Evolutionary conservation across 2,113 vertebrate species (phyloP), one percentile per base, ranked within the genome.

Genomic region (Xiphophorus couchianus): DNA sequence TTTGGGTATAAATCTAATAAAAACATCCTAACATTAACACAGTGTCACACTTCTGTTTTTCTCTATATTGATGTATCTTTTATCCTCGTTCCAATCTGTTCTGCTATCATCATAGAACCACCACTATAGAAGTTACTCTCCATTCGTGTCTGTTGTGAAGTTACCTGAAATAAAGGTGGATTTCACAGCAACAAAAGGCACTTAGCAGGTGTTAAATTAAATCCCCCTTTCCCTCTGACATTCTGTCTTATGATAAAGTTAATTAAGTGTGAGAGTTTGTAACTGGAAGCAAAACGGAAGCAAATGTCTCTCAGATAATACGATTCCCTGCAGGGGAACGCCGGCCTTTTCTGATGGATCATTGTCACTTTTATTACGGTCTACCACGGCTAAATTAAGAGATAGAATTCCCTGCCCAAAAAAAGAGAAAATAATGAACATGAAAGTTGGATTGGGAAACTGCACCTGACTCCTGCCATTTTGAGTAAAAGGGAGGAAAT

Each of bases 401-500:
- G 25, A 54, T 75, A 27, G 12, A 60, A 15, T 33, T 70, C 27
- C 28, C 70, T 64, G 8, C 62, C 2, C 14, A 31, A 30, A 27
- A 17, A 15, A 14, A 13, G 80, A 74, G 35, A 12, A 37, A 66
- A 66, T 7, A 66, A 73, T 25, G 12, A 75, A 77, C 65, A 60
- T 30, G 31, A 42, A 81, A 73, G 74, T 60, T 28, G 25, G 62
- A 48, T 33, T 68, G 60, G 68, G 66, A 82, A 84, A 90, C 84
- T 85, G 71, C 76, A 70, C 58, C 71, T 37, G 86, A 88, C 88
- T 89, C 54, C 63, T 72, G 76, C 74, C 85, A 86, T 69, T 84
- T 69, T 81, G 71, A 62, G 79, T 84, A 12, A 82, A 84, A 83
- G 54, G 75, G 66, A 22, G 51, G 17, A 80, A 77, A 84, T 76